Percentiles rank a stretch among this genome's conserved stretches.
Evolutionary conservation across 2,113 vertebrate species (phyloP).

Genomic region (Amazona guildingii): DNA sequence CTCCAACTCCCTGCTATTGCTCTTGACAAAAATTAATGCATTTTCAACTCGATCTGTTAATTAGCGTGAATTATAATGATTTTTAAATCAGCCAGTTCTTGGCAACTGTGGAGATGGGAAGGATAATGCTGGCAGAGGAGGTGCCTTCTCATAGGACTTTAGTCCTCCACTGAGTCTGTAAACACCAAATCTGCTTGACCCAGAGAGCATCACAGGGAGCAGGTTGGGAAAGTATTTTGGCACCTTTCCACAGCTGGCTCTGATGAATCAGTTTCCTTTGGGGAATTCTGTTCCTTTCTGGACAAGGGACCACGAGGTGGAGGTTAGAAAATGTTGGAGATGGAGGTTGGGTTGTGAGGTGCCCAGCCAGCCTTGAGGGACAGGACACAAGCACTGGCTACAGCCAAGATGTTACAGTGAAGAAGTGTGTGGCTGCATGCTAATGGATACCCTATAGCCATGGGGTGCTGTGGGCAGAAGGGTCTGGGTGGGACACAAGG

Average conservation of each 20-base stretch:
- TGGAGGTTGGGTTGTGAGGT: not conserved
- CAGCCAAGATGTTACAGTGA: not conserved
- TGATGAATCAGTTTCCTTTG: not conserved
- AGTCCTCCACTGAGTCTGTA: not conserved
- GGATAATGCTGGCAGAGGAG: not conserved
- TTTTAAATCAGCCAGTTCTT: slow-evolving; percentile 49
- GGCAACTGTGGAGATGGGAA: slow-evolving; percentile 8
- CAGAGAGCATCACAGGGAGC: not conserved
- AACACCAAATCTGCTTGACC: not conserved
- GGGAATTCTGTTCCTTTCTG: not conserved
- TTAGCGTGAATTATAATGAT: slow-evolving; percentile 53
- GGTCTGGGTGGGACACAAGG: not conserved
- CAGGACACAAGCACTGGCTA: not conserved
- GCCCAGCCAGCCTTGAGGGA: not conserved
- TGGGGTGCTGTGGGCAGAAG: not conserved
- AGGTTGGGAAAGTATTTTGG: not conserved
- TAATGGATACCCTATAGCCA: not conserved
- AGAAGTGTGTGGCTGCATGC: not conserved
- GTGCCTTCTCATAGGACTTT: not conserved
- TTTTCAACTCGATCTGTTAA: slow-evolving; percentile 55
- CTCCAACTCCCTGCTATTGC: slow-evolving; percentile 8
- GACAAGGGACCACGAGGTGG: not conserved
- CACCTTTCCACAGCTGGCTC: not conserved
- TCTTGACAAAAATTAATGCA: slow-evolving; percentile 26
- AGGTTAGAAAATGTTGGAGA: not conserved